Conservation (phyloP, 2,888 invertebrate genomes). For the Apantesis nais region DNA sequence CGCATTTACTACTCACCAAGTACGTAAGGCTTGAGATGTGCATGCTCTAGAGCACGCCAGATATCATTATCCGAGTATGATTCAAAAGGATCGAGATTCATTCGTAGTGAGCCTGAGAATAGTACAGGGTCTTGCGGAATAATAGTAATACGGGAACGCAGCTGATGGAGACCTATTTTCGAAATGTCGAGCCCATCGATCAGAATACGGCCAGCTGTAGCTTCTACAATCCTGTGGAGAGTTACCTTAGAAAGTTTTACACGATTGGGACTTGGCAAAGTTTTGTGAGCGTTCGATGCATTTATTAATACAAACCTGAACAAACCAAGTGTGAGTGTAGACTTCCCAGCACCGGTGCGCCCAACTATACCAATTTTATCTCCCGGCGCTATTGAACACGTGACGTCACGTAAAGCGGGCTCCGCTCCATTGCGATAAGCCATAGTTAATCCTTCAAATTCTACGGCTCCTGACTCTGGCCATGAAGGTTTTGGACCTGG, state of each 20-base stretch:
- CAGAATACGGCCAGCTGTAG: constrained; percentile 92
- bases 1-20: constrained; percentile 77
- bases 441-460: constrained; percentile 92
- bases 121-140: constrained; percentile 97
- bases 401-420: constrained; percentile 92
- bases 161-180: constrained; percentile 92
- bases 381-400: constrained; percentile 91
- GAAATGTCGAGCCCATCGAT: constrained; percentile 94
- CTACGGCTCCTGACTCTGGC: constrained; percentile 93
- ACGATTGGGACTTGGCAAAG: no score
- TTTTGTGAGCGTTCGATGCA: background rate
- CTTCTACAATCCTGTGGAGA: constrained; percentile 86
- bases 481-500: constrained; percentile 88
- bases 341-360: constrained; percentile 96
- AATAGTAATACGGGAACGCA: constrained; percentile 93
- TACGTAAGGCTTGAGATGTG: constrained; percentile 95
- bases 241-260: no score
- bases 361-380: constrained; percentile 97
- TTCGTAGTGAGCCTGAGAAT: constrained; percentile 95
- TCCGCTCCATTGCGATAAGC: constrained; percentile 95
- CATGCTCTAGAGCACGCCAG: constrained; percentile 95
- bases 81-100: constrained; percentile 97
- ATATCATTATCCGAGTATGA: constrained; percentile 91
- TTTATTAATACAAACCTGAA: constrained; percentile 77
- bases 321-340: constrained; percentile 93